Percentiles rank a stretch among this genome's conserved stretches.
Conservation (phyloP, 2,113 vertebrate genomes). For the Sorex fumeus region DNA sequence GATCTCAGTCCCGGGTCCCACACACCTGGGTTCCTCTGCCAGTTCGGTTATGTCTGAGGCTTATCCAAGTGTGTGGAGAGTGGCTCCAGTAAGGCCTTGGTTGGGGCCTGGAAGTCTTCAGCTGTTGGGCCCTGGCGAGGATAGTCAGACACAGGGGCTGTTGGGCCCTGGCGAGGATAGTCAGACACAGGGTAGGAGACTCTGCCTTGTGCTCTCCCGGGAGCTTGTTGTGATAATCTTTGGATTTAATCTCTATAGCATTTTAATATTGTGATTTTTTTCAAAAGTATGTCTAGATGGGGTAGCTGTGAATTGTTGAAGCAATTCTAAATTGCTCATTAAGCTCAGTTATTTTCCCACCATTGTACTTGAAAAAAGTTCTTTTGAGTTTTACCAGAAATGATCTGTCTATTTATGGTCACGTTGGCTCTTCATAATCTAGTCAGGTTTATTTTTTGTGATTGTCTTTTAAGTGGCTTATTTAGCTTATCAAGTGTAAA, state of each 20-base stretch:
- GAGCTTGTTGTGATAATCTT: too few relatives aligned
- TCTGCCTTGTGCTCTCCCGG: too few relatives aligned
- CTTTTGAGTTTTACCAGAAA: neutral
- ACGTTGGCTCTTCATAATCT: neutral
- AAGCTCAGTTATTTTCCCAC: neutral
- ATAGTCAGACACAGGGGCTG: too few relatives aligned
- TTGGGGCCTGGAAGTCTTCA: too few relatives aligned
- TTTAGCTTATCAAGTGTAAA: constrained; percentile 15
- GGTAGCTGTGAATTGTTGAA: neutral
- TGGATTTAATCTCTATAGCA: neutral
- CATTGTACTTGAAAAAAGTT: neutral
- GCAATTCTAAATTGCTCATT: constrained; percentile 36
- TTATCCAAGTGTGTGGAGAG: too few relatives aligned
- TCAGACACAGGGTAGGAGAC: too few relatives aligned
- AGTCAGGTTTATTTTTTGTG: neutral
- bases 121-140: too few relatives aligned
- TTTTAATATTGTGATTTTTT: neutral
- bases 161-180: too few relatives aligned
- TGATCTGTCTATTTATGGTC: neutral
- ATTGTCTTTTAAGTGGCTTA: neutral
- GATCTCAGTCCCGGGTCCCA: too few relatives aligned
- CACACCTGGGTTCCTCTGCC: too few relatives aligned
- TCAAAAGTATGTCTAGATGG: neutral
- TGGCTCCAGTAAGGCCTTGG: too few relatives aligned
- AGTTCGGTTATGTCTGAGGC: too few relatives aligned